Percentiles rank a stretch among this genome's conserved stretches.
These are phyloP conservation scores for Poeciliopsis infans DNA, from an alignment of 2,797 vertebrate genomes.

Conservation along the genomic window DNA sequence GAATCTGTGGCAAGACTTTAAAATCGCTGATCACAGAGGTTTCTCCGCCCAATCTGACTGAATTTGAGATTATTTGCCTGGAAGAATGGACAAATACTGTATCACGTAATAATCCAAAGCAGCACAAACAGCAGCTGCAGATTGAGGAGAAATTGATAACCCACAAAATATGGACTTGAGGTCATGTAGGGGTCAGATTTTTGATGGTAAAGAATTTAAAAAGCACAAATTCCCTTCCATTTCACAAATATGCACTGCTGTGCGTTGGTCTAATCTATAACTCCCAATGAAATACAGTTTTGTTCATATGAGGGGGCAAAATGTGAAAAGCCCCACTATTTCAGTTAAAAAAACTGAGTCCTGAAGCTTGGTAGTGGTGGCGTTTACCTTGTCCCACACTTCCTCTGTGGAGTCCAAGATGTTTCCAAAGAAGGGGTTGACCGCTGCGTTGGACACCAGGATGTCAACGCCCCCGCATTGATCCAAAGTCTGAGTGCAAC, in stretches of 20 bases:
- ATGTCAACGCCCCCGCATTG: slow-evolving; percentile 88
- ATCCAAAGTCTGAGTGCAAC: slow-evolving; percentile 82
- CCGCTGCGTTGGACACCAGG: slow-evolving; percentile 88
- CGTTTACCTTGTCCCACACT: slow-evolving; percentile 87
- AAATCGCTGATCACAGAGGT: background rate
- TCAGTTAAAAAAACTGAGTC: background rate
- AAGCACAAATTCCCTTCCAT: background rate
- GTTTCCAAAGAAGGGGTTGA: slow-evolving; percentile 87
- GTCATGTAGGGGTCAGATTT: background rate
- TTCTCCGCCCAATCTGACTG: background rate
- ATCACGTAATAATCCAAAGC: background rate
- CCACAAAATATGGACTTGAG: background rate
- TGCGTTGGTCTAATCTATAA: background rate
- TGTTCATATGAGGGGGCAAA: background rate
- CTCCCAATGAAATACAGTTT: background rate
- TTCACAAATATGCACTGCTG: background rate
- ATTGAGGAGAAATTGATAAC: background rate
- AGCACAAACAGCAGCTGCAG: background rate
- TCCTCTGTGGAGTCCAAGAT: slow-evolving; percentile 86
- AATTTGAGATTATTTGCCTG: background rate
- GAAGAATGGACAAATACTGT: background rate
- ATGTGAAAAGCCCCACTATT: background rate
- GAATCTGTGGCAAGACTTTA: background rate
- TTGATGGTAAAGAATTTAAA: background rate
- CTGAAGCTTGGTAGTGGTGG: background rate